A percentile compares a stretch with the other conserved stretches of the same genome.
Conservation (phyloP, 2,888 invertebrate genomes). For the Trachelus tabidus region DNA sequence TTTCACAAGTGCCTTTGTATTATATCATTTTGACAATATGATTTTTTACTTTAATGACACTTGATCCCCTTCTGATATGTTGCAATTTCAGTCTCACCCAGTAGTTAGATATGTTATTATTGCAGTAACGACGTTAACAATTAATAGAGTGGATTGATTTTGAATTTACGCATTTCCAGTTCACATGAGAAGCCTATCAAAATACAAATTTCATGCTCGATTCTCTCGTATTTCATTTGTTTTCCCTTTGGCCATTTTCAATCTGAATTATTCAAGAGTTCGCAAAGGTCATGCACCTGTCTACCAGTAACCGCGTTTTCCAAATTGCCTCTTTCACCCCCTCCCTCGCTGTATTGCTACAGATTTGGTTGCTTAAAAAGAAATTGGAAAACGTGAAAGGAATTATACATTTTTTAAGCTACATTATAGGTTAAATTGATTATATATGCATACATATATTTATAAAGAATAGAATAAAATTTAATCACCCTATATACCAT, state of each 20-base stretch:
- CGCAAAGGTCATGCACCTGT: constrained; percentile 12
- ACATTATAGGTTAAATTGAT: not conserved
- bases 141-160: constrained; percentile 22
- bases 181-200: constrained; percentile 27
- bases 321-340: not conserved
- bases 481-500: not conserved
- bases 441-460: too few species aligned
- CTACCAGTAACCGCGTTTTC: not conserved
- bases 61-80: not conserved
- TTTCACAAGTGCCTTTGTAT: not conserved
- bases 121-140: not conserved
- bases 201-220: constrained; percentile 39
- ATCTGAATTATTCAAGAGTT: constrained; percentile 34
- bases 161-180: constrained; percentile 27
- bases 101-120: not conserved
- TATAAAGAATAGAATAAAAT: not conserved
- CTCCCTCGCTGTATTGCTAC: not conserved
- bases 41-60: not conserved
- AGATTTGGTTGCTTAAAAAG: not conserved
- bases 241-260: constrained; percentile 19
- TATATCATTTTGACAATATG: not conserved
- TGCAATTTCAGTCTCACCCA: not conserved
- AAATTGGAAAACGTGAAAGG: not conserved
- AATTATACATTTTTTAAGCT: not conserved
- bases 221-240: constrained; percentile 36